Conservation (phyloP, 2,888 invertebrate species). For the Drosophila anomalata region DNA sequence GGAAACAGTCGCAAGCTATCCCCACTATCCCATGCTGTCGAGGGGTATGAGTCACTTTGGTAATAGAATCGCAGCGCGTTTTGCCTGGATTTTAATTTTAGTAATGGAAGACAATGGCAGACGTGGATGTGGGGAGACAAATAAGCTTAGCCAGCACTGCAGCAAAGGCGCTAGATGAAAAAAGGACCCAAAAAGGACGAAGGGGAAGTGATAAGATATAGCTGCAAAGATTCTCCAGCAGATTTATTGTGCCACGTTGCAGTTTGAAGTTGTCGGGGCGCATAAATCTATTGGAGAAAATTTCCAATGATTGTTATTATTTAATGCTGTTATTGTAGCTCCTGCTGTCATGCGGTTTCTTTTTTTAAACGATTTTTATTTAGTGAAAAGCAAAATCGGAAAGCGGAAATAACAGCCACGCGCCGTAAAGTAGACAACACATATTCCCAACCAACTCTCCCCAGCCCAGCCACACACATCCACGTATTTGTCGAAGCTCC, state of each 20-base stretch:
- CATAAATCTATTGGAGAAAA: slow-evolving; percentile 66
- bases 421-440: slow-evolving; percentile 77
- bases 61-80: slow-evolving; percentile 77
- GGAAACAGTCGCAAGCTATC: slow-evolving; percentile 31
- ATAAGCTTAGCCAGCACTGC: slow-evolving; percentile 64
- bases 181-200: slow-evolving; percentile 9
- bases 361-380: slow-evolving; percentile 77
- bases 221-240: slow-evolving; percentile 29
- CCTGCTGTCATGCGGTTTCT: slow-evolving; percentile 58
- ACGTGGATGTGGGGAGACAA: slow-evolving; percentile 51
- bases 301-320: slow-evolving; percentile 77
- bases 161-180: slow-evolving; percentile 16
- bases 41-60: slow-evolving; percentile 72
- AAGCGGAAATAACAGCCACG: slow-evolving; percentile 77
- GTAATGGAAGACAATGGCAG: slow-evolving; percentile 78
- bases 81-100: slow-evolving; percentile 76
- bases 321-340: slow-evolving; percentile 57
- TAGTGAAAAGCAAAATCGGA: slow-evolving; percentile 69
- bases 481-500: neutral
- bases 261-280: slow-evolving; percentile 74
- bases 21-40: neutral
- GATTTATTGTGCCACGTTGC: slow-evolving; percentile 74
- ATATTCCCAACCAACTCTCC: slow-evolving; percentile 8
- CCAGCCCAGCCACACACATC: neutral
- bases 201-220: slow-evolving; percentile 1